A percentile compares a stretch with the other conserved stretches of the same genome.
phyloP scores from a whole-genome alignment of 2,888 invertebrate species.

The Archips crataeganus region DNA sequence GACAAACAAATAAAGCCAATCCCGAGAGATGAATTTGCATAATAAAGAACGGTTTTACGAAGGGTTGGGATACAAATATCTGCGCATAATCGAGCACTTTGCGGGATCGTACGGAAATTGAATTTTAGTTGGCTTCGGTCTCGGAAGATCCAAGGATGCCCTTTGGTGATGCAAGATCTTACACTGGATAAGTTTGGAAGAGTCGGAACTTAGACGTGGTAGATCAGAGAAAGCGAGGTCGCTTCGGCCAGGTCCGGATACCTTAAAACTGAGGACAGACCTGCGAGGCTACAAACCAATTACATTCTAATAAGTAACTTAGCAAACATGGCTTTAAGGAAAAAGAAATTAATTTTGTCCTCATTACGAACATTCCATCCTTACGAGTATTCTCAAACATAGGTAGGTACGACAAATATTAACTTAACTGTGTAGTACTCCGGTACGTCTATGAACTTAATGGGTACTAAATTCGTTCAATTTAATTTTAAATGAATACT shows the following conservation, averaged over 20 bases:
- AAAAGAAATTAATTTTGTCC: not conserved
- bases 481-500: no score
- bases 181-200: conserved; percentile 11
- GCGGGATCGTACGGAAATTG: conserved; percentile 59
- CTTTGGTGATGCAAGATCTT: conserved; percentile 24
- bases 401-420: no score
- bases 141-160: conserved; percentile 23
- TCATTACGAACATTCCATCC: no score
- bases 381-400: no score
- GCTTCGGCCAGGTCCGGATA: not conserved
- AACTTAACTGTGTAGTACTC: no score
- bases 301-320: not conserved
- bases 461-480: no score
- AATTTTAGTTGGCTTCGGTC: conserved; percentile 57
- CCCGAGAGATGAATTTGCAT: conserved; percentile 69
- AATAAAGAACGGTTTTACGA: conserved; percentile 64
- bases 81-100: conserved; percentile 68
- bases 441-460: no score
- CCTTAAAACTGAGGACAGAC: not conserved
- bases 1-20: conserved; percentile 59
- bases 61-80: conserved; percentile 69
- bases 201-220: conserved; percentile 11
- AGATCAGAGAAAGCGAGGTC: not conserved
- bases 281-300: not conserved
- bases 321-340: not conserved